These are phyloP conservation scores for Psylliodes chrysocephalus DNA, from an alignment of 2,888 invertebrate species.

Conservation along the genomic window DNA sequence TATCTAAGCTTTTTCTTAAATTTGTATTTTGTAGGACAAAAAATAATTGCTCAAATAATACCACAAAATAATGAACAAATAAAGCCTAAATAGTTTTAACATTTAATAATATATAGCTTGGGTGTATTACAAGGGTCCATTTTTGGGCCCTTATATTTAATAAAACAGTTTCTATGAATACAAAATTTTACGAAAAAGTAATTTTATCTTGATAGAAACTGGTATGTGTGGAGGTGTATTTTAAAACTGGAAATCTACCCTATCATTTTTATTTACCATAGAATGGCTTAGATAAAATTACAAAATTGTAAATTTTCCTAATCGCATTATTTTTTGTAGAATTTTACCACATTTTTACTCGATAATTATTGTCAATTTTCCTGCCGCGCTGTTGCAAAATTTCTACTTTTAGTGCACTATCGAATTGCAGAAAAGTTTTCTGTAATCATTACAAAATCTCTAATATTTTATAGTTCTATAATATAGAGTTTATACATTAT, in stretches of 20 bases:
- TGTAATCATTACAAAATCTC: too few species aligned
- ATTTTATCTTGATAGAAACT: too few species aligned
- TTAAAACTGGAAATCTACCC: background rate
- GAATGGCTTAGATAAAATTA: background rate
- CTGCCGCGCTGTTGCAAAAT: background rate
- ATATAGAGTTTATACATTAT: too few species aligned
- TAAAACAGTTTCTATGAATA: too few species aligned
- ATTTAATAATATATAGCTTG: too few species aligned
- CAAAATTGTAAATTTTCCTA: background rate
- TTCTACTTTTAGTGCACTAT: conserved; percentile 11
- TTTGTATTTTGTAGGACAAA: background rate
- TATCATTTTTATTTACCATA: background rate
- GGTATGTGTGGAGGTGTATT: too few species aligned
- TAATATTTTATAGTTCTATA: too few species aligned
- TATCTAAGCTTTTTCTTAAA: background rate
- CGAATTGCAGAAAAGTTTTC: too few species aligned
- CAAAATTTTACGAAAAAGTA: too few species aligned
- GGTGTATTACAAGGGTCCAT: too few species aligned
- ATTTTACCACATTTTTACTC: background rate
- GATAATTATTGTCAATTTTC: conserved; percentile 15
- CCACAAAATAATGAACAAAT: background rate
- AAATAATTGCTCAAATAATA: background rate
- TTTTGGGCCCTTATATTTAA: too few species aligned
- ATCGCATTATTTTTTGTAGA: background rate
- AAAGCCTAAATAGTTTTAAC: too few species aligned